Evolutionary conservation across 2,888 invertebrate genomes (phyloP), one percentile per base, ranked within the genome.

Genomic region (Flexamia atlantica): DNA sequence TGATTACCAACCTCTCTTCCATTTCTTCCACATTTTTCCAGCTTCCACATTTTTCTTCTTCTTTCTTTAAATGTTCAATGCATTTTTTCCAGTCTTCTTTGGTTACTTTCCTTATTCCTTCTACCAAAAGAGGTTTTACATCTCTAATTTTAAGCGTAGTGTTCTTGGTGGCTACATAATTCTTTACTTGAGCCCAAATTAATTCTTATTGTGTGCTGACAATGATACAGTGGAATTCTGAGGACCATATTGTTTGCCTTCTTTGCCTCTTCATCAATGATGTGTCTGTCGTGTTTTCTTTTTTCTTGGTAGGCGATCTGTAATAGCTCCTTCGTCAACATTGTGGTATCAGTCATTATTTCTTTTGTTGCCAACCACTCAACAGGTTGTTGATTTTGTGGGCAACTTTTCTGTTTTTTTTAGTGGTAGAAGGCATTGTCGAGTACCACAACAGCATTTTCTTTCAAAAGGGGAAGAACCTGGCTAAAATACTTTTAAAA

Each of bases 341-440:
- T 53, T 23, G 30, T 30, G 10, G 28, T 28, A 25, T 12, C 25
- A 14, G 46, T 46, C 17, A 23, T 32, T 46, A 50, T 14, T 57
- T 32, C 28, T 50, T 80, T 30, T 53, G n/a, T 53, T n/a, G 20
- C 23, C n/a, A 80, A 28, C 80, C 80, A 80, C n/a, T 80, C 32
- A n/a, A 46, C 40, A 9, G 17, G n/a, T 17, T 53, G 20, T 12
- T 28, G 20, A 53, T 53, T 12, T 53, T 53, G 42, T 23, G 50
- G 46, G 53, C 17, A 53, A 14, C 23, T 53, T 50, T 80, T 80
- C 30, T 25, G 12, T 23, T 80, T 50, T 80, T 25, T n/a, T n/a
- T 12, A 30, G 32, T 80, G 80, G 30, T 80, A 80, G 10, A 36
- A n/a, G 14, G 70, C 70, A n/a, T 70, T 36, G 5, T 17, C 36